Percentiles rank a stretch among this genome's conserved stretches.
phyloP scores from a whole-genome alignment of 2,113 vertebrate species.

The Catharus fuscescens region DNA sequence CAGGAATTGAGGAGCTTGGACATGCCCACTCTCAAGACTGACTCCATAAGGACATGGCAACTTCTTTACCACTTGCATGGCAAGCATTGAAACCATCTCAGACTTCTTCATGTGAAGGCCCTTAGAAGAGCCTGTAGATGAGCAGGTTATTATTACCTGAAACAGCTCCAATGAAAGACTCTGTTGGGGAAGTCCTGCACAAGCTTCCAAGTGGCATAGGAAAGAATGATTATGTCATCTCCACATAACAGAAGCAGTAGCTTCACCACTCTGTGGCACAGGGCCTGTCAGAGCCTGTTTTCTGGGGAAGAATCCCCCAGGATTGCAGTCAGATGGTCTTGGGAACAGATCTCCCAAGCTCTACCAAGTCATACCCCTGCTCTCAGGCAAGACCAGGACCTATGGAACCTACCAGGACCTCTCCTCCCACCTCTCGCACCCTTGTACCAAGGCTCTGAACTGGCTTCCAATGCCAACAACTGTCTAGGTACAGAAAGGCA shows the following conservation, averaged over 20 bases:
- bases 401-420: fast-evolving
- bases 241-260: background rate
- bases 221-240: background rate
- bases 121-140: background rate
- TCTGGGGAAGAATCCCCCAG: background rate
- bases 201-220: background rate
- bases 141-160: background rate
- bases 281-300: background rate
- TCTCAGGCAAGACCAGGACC: background rate
- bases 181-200: background rate
- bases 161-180: background rate
- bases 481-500: background rate
- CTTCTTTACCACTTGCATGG: background rate
- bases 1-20: conserved; percentile 15
- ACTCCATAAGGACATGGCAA: background rate
- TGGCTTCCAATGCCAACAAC: background rate
- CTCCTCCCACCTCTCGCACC: background rate
- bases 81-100: background rate
- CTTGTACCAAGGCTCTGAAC: background rate
- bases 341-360: background rate
- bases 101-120: background rate
- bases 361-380: background rate
- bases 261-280: background rate
- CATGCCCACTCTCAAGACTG: conserved; percentile 6
- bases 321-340: background rate